Evolutionary conservation across 2,797 vertebrate genomes (phyloP), one percentile per base, ranked within the genome.

Genomic region (Lepus townsendii): DNA sequence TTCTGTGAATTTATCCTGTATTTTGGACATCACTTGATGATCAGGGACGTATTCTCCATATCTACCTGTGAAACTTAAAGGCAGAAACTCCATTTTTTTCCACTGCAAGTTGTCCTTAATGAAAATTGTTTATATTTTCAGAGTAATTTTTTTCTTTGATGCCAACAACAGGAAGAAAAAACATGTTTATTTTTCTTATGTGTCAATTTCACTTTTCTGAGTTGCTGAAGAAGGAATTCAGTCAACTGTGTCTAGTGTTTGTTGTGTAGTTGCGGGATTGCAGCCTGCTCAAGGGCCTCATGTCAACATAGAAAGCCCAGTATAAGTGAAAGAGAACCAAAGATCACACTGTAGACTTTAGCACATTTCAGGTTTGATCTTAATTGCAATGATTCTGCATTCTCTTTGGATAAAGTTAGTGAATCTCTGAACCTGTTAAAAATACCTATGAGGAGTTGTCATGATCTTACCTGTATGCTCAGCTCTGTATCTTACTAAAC

Each of bases 171-270:
- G 22, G 24, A 82, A 93, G 47, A 7, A 85, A 82, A 89, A 86
- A 80, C 17, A 6, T 86, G 16, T 80, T 75, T 47, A 22, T 92
- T 94, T 88, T 83, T 89, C 22, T 83, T 80, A 38, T 26, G 76
- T 93, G 92, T 87, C 9, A 71, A 0, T 88, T 95, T 92, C 6
- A 91, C 9, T 80, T 92, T 90, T 66, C 69, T 94, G 57, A 82
- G 9, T 88, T 88, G 75, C n/a, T 79, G 11, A 82, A 88, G 57
- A 86, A 69, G 30, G 84, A 89, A 89, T 83, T 83, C 17, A 62
- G 0, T 86, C 7, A 91, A 0, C 68, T 80, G 14, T 26, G 80
- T 27, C 57, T 10, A 52, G 20, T 17, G 7, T 63, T 90, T 90
- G 9, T 92, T 93, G 24, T 68, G 14, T 82, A 22, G 12, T 69